Evolutionary conservation across 1,140 invertebrate genomes (phyloP).

Genomic region (Tribolium madens): DNA sequence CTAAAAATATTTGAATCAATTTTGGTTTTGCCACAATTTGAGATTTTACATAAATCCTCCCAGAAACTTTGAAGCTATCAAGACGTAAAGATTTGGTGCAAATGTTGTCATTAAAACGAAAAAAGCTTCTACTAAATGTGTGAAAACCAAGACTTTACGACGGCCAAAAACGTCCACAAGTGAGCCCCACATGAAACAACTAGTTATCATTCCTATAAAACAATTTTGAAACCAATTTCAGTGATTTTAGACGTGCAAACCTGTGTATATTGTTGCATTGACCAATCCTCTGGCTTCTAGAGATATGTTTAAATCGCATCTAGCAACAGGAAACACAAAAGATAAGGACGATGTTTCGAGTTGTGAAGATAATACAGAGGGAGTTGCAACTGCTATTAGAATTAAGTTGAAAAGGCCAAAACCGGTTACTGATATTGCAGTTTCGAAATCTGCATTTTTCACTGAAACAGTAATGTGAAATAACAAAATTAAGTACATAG

Average conservation of each 20-base stretch:
- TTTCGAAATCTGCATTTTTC: slow-evolving; percentile 65
- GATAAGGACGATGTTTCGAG: slow-evolving; percentile 76
- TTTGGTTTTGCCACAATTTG: not conserved
- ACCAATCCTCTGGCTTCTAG: slow-evolving; percentile 76
- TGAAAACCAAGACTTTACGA: slow-evolving; percentile 76
- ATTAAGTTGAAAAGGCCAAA: slow-evolving; percentile 77
- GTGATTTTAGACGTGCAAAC: slow-evolving; percentile 63
- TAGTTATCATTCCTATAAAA: slow-evolving; percentile 79
- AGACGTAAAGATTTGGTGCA: slow-evolving; percentile 77
- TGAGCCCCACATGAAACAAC: slow-evolving; percentile 86
- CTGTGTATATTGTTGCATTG: slow-evolving; percentile 74
- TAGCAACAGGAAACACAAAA: slow-evolving; percentile 77
- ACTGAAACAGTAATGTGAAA: not conserved
- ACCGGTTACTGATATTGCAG: slow-evolving; percentile 64
- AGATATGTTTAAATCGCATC: slow-evolving; percentile 77
- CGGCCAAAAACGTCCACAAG: slow-evolving; percentile 83
- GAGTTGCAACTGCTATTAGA: slow-evolving; percentile 72
- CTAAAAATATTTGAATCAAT: slow-evolving; percentile 62
- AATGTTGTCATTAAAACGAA: slow-evolving; percentile 76
- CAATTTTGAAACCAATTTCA: no score
- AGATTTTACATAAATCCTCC: slow-evolving; percentile 81
- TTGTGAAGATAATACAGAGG: slow-evolving; percentile 73
- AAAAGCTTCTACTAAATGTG: slow-evolving; percentile 76
- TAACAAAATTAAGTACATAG: no score
- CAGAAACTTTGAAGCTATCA: slow-evolving; percentile 79